A percentile compares a stretch with the other conserved stretches of the same genome.
Conservation (phyloP, 2,888 invertebrate genomes). For the Pseudeuparius sepicola region DNA sequence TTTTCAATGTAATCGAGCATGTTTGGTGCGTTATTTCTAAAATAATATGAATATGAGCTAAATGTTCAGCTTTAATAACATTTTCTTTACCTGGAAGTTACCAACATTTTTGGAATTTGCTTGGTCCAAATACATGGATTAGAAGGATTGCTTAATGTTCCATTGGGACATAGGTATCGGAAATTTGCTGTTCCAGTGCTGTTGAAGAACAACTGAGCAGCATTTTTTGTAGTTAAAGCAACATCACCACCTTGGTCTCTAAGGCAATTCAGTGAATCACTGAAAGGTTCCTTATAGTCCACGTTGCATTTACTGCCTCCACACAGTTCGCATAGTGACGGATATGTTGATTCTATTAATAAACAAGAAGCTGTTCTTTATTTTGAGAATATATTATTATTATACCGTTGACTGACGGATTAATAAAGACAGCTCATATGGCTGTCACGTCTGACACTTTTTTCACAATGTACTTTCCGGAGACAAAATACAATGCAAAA, state of each 20-base stretch:
- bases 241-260: constrained; percentile 42
- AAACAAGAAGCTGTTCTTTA: constrained; percentile 9
- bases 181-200: constrained; percentile 24
- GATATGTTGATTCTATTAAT: constrained; percentile 24
- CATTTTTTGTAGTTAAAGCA: constrained; percentile 42
- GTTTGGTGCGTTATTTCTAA: constrained; percentile 10
- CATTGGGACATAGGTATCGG: constrained; percentile 34
- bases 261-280: constrained; percentile 36
- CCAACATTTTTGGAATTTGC: constrained; percentile 52
- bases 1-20: constrained; percentile 15
- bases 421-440: too few relatives aligned
- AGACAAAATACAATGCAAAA: too few relatives aligned
- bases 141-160: constrained; percentile 25
- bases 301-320: constrained; percentile 20
- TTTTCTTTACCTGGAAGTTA: constrained; percentile 47
- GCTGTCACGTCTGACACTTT: too few relatives aligned
- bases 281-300: constrained; percentile 25
- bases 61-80: too few relatives aligned
- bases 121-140: constrained; percentile 49
- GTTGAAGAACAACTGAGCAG: constrained; percentile 32
- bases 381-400: too few relatives aligned
- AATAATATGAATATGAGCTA: too few relatives aligned
- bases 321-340: constrained; percentile 31
- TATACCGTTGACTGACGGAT: too few relatives aligned
- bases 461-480: too few relatives aligned